Evolutionary conservation across 2,113 vertebrate genomes (phyloP), one percentile per base, ranked within the genome.

Genomic region (Dicerorhinus sumatrensis): DNA sequence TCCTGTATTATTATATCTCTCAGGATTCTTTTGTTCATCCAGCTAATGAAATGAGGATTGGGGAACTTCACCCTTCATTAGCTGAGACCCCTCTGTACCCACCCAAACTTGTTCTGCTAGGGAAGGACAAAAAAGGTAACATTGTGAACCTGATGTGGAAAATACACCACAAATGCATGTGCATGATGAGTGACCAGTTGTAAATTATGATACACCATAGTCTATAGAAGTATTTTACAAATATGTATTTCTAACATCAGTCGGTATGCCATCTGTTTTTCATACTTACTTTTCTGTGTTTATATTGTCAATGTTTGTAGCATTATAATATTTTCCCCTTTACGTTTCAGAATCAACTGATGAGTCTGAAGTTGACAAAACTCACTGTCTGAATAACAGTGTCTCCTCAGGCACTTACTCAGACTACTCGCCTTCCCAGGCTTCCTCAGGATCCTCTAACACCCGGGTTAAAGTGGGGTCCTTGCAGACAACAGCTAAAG

Each of bases 81-180:
- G 99, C 99, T 91, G 99, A 99, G 98, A 99, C 99, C 39, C 99
- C 99, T 14, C 99, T 99, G 98, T 99, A 99, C 99, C 99, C 99
- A 96, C 99, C 99, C 97, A 99, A 99, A 98, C 99, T 99, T 98
- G 99, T 99, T 94, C 98, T 99, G 87, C 99, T 99, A 98, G 99
- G 99, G 97, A 99, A 99, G 98, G 99, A 99, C 95, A 99, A 99
- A 99, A 99, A 99, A 99, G 99, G 99, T 99, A 99, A 97, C 96
- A 58, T 9, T 29, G 84, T 81, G 87, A 80, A n/a, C 79, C 96
- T 42, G 48, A 54, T 77, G 67, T 96, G 94, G 76, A 54, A 91
- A 86, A 42, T 96, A 58, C 65, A 56, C 89, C 87, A 54, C 82
- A 56, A 86, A 88, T 98, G 97, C 97, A 97, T 98, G 98, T 98